Evolutionary conservation across 1,140 invertebrate species (phyloP).

Genomic region (Vanessa atalanta): DNA sequence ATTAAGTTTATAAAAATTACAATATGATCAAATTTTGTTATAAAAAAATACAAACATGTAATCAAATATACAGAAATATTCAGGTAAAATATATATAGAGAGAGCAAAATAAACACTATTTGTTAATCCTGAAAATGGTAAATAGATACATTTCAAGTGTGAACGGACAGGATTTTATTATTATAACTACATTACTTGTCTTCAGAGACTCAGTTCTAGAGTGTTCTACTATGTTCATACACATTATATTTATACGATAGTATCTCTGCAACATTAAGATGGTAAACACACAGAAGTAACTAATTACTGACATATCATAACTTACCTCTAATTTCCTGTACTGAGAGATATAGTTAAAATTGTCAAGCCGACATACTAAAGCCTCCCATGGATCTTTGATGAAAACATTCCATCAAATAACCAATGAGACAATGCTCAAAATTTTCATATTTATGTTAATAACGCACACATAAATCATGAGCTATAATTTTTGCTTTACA

Average conservation of each 20-base stretch:
- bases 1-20: slow-evolving; percentile 1
- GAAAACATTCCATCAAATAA: slow-evolving; percentile 10
- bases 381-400: slow-evolving; percentile 27
- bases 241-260: not conserved
- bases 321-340: slow-evolving; percentile 78
- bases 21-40: not conserved
- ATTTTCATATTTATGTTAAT: slow-evolving; percentile 22
- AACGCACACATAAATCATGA: slow-evolving; percentile 23
- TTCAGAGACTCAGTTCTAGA: slow-evolving; percentile 10
- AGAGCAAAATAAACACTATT: not conserved
- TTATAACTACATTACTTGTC: not conserved
- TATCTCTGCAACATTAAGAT: slow-evolving; percentile 14
- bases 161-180: slow-evolving; percentile 1
- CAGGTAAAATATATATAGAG: not conserved
- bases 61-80: slow-evolving; percentile 7
- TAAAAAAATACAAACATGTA: not conserved
- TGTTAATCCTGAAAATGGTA: not conserved
- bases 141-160: not conserved
- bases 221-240: slow-evolving; percentile 5
- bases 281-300: slow-evolving; percentile 43
- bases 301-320: slow-evolving; percentile 67
- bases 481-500: slow-evolving; percentile 21
- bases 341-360: slow-evolving; percentile 77
- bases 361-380: slow-evolving; percentile 48
- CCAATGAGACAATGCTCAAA: slow-evolving; percentile 22